These are phyloP conservation scores for Chloroceryle aenea DNA, from an alignment of 2,113 vertebrate species.

Conservation along the genomic window DNA sequence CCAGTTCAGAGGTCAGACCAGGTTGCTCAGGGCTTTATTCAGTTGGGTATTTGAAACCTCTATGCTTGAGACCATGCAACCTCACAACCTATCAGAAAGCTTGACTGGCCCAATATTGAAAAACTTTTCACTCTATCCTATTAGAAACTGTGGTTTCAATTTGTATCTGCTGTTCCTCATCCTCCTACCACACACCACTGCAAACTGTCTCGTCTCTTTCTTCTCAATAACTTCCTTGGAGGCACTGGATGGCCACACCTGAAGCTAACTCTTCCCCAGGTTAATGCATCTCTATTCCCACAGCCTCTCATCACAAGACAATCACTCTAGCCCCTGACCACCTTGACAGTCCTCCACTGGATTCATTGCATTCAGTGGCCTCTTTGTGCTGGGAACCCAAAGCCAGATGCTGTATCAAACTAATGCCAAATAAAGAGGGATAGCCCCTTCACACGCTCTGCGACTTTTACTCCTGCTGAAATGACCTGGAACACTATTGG, in stretches of 20 bases:
- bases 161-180: background rate
- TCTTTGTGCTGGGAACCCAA: background rate
- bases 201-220: background rate
- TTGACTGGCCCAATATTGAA: background rate
- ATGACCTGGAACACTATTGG: fast-evolving
- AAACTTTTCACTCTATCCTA: background rate
- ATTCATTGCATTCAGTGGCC: background rate
- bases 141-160: background rate
- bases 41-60: background rate
- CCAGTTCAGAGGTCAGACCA: background rate
- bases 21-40: background rate
- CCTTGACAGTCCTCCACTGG: background rate
- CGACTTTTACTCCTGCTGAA: background rate
- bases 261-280: background rate
- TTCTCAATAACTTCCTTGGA: background rate
- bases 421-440: background rate
- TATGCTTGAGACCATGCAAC: background rate
- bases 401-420: background rate
- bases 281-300: background rate
- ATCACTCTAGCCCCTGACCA: background rate
- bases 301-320: background rate
- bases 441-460: background rate
- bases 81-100: background rate
- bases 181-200: too few relatives aligned
- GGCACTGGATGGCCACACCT: background rate